Conservation (phyloP, 2,113 vertebrate species). For the Anarhynchus alexandrinus region DNA sequence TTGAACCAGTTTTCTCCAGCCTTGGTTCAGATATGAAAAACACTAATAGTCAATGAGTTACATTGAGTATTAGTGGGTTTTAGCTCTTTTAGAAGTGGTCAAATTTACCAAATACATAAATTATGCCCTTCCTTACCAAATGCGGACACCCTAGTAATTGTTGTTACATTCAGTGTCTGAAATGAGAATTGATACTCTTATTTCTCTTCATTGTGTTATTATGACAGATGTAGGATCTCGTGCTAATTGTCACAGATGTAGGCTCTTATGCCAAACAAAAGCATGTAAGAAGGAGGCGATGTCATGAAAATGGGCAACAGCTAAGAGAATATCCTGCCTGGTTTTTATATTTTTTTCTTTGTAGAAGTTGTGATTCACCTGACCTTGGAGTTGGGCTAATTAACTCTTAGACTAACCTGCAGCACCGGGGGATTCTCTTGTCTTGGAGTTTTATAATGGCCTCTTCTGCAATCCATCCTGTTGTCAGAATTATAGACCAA, state of each 20-base stretch:
- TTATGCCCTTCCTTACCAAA: background rate
- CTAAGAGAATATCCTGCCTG: background rate
- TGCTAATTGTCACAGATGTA: background rate
- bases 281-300: accelerated
- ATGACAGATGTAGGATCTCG: background rate
- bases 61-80: accelerated
- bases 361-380: background rate
- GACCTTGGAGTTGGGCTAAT: constrained; percentile 19
- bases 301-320: background rate
- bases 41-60: background rate
- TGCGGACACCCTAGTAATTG: background rate
- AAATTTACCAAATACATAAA: background rate
- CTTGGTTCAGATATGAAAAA: background rate
- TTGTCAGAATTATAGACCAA: constrained; percentile 48
- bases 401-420: constrained; percentile 3
- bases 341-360: background rate
- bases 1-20: background rate
- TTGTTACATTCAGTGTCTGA: background rate
- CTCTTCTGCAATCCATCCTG: background rate
- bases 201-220: background rate
- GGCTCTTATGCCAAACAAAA: background rate
- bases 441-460: background rate
- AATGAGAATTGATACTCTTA: background rate
- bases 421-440: background rate
- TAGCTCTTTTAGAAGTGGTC: background rate